Conservation (phyloP, 2,888 invertebrate species). For the Willowsia nigromaculata region DNA sequence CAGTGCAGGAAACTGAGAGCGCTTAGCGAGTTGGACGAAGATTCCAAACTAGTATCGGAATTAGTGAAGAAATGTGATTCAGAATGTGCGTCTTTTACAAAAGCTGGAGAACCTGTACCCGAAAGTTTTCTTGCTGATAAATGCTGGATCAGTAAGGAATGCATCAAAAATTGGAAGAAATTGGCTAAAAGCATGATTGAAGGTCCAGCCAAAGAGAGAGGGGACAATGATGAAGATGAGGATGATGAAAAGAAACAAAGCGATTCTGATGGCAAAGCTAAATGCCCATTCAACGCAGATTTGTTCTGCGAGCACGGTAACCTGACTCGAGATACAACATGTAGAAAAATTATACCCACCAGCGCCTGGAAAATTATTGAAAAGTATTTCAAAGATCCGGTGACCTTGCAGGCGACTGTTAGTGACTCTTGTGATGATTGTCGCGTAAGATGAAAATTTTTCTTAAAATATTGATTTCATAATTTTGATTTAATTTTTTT, state of each 20-base stretch:
- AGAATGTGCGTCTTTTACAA: neutral
- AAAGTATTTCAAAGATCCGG: slow-evolving; percentile 81
- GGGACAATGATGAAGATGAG: neutral
- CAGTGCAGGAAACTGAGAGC: slow-evolving; percentile 81
- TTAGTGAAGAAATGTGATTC: slow-evolving; percentile 51
- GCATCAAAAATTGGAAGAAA: slow-evolving; percentile 78
- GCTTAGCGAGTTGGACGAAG: slow-evolving; percentile 82
- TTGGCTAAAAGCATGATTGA: slow-evolving; percentile 68
- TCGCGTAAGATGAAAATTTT: slow-evolving; percentile 65
- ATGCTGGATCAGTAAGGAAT: slow-evolving; percentile 79
- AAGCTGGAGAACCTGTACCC: slow-evolving; percentile 14
- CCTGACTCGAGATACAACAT: slow-evolving; percentile 80
- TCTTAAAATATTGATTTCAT: neutral
- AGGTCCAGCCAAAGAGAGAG: neutral
- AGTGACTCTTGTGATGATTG: slow-evolving; percentile 67
- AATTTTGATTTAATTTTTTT: neutral
- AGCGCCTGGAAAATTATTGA: slow-evolving; percentile 82
- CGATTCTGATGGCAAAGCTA: slow-evolving; percentile 79
- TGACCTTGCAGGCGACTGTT: slow-evolving; percentile 78
- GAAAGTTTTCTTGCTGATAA: slow-evolving; percentile 55
- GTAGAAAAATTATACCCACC: slow-evolving; percentile 81
- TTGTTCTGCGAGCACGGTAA: slow-evolving; percentile 74
- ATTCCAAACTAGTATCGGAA: slow-evolving; percentile 80
- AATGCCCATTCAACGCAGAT: slow-evolving; percentile 80
- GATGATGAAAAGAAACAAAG: slow-evolving; percentile 58